A percentile compares a stretch with the other conserved stretches of the same genome.
Evolutionary conservation across 2,113 vertebrate species (phyloP).

Genomic region (Sus scrofa): DNA sequence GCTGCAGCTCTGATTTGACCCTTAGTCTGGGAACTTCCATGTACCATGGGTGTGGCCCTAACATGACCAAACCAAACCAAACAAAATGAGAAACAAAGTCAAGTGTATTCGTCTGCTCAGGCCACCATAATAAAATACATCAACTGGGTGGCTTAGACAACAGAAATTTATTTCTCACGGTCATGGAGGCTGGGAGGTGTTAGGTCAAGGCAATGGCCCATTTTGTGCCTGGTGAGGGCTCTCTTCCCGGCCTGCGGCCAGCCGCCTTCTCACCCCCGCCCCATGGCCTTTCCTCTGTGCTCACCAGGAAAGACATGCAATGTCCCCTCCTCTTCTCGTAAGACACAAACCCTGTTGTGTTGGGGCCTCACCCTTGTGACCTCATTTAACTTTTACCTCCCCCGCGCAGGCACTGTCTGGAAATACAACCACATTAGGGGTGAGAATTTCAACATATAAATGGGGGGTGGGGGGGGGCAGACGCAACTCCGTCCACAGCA

Average conservation of each 20-base stretch:
- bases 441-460: not conserved
- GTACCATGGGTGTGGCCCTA: too few relatives aligned
- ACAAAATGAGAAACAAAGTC: not conserved
- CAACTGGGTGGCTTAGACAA: not conserved
- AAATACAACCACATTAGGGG: too few relatives aligned
- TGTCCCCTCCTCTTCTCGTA: not conserved
- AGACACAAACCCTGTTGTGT: not conserved
- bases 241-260: not conserved
- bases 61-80: too few relatives aligned
- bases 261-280: not conserved
- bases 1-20: too few relatives aligned
- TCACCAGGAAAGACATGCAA: not conserved
- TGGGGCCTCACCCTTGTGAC: not conserved
- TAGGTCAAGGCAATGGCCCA: too few relatives aligned
- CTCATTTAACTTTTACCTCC: not conserved
- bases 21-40: too few relatives aligned
- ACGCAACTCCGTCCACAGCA: not conserved
- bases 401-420: not conserved
- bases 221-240: not conserved
- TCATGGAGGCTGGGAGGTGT: not conserved
- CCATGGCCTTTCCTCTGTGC: not conserved
- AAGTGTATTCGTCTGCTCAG: not conserved
- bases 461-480: too few relatives aligned
- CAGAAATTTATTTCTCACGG: not conserved
- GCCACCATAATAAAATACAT: not conserved